Conservation (phyloP, 2,797 vertebrate genomes). For the Dallia pectoralis region DNA sequence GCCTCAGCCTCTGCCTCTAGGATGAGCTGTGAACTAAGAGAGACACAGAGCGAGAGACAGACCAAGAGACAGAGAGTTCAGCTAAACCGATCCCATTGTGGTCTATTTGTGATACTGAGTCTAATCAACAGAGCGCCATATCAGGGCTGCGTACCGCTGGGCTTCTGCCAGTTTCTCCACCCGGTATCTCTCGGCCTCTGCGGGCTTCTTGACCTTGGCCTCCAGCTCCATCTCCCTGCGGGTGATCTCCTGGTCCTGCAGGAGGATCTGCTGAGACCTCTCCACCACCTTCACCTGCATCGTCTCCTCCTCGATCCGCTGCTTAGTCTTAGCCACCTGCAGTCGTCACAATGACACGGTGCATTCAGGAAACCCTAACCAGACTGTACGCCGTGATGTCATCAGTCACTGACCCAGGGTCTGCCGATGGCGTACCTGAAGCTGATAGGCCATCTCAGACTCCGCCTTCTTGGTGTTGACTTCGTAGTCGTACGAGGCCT, state of each 20-base stretch:
- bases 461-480: constrained; percentile 91
- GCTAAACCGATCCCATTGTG: not conserved
- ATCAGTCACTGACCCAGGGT: not conserved
- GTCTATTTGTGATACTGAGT: not conserved
- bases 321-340: constrained; percentile 94
- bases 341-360: not conserved
- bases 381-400: not conserved
- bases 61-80: not conserved
- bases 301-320: constrained; percentile 90
- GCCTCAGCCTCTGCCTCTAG: constrained; percentile 92
- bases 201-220: constrained; percentile 86
- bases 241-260: constrained; percentile 91
- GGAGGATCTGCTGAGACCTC: constrained; percentile 85
- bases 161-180: constrained; percentile 88
- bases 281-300: constrained; percentile 93
- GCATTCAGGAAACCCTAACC: not conserved
- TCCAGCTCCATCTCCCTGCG: constrained; percentile 89
- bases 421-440: constrained; percentile 78
- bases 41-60: not conserved
- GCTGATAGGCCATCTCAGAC: constrained; percentile 92
- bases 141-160: constrained; percentile 66
- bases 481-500: constrained; percentile 85
- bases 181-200: constrained; percentile 85
- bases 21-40: constrained; percentile 81
- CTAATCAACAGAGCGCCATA: too few relatives aligned